Evolutionary conservation across 2,113 vertebrate genomes (phyloP).

Genomic region (Chionomys nivalis): DNA sequence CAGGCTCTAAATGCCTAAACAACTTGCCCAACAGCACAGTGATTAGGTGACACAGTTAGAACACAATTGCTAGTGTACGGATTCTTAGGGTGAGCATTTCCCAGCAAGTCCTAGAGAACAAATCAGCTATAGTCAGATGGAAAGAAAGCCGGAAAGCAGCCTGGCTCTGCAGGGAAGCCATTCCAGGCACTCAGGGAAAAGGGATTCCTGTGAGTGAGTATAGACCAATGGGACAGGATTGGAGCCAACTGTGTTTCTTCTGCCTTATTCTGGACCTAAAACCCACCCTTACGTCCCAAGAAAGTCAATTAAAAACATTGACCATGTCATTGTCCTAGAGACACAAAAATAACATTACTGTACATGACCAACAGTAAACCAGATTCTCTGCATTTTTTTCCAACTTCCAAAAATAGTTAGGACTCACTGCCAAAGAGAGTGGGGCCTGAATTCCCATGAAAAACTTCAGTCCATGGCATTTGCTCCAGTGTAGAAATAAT

Average conservation of each 20-base stretch:
- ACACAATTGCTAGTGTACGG: background rate
- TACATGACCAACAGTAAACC: constrained; percentile 79
- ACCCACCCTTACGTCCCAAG: constrained; percentile 36
- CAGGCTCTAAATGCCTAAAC: background rate
- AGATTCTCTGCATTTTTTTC: constrained; percentile 80
- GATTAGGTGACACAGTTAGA: constrained; percentile 30
- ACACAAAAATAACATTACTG: constrained; percentile 78
- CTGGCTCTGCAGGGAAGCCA: constrained; percentile 56
- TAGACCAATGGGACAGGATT: background rate
- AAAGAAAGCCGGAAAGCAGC: constrained; percentile 36
- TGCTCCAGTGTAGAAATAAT: constrained; percentile 74
- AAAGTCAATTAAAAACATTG: constrained; percentile 72
- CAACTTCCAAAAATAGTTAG: constrained; percentile 82
- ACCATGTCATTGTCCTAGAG: constrained; percentile 73
- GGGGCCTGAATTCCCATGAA: constrained; percentile 77
- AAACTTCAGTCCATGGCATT: constrained; percentile 62
- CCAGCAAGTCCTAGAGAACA: background rate
- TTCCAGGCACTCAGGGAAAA: constrained; percentile 28
- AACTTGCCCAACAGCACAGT: background rate
- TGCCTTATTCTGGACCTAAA: constrained; percentile 31
- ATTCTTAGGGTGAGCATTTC: constrained; percentile 19
- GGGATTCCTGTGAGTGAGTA: background rate
- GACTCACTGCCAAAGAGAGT: constrained; percentile 73
- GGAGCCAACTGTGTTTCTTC: background rate
- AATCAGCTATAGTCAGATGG: constrained; percentile 24